Evolutionary conservation across 2,113 vertebrate species (phyloP).

Genomic region (Epinephelus moara): DNA sequence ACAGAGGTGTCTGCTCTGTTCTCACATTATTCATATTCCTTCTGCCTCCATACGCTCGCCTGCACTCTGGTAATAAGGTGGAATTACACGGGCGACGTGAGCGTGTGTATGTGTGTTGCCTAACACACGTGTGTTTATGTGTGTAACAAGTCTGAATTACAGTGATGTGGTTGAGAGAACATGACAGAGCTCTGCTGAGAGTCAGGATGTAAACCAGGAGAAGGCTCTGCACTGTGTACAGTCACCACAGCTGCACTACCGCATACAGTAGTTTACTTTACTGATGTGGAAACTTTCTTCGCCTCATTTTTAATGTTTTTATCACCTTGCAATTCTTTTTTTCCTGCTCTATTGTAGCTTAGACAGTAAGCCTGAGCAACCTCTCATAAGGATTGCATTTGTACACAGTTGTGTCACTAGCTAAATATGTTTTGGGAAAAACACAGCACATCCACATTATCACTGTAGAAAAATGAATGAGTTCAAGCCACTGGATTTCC

Average conservation of each 20-base stretch:
- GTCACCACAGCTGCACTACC: slow-evolving; percentile 49
- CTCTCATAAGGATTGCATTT: neutral
- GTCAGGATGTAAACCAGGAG: slow-evolving; percentile 64
- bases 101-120: slow-evolving; percentile 22
- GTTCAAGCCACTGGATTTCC: neutral
- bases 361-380: neutral
- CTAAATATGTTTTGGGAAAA: neutral
- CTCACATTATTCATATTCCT: slow-evolving; percentile 60
- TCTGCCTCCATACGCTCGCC: slow-evolving; percentile 32
- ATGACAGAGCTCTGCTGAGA: slow-evolving; percentile 57
- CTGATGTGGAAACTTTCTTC: slow-evolving; percentile 49
- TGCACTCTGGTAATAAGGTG: slow-evolving; percentile 60
- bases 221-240: slow-evolving; percentile 46
- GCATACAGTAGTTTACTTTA: slow-evolving; percentile 44
- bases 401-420: neutral
- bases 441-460: neutral
- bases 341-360: neutral
- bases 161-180: slow-evolving; percentile 49
- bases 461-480: neutral
- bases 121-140: slow-evolving; percentile 39
- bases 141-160: slow-evolving; percentile 35
- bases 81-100: neutral
- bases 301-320: slow-evolving; percentile 35
- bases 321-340: neutral
- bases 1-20: slow-evolving; percentile 67